phyloP scores from a whole-genome alignment of 2,888 invertebrate species.

The Chirona hameri region DNA sequence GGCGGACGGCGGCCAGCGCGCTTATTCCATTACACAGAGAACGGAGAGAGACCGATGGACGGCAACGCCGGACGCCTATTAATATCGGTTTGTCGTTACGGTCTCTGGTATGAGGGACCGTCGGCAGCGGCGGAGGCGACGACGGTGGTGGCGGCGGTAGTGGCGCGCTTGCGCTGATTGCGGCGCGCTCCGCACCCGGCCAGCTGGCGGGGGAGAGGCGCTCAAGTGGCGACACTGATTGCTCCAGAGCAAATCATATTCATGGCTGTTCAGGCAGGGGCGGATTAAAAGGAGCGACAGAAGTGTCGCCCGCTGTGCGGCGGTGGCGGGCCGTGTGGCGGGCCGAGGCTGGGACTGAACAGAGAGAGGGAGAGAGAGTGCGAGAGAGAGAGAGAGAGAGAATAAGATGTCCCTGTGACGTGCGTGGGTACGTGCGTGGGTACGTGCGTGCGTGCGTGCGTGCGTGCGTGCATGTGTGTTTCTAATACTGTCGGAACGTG shows the following conservation, averaged over 20 bases:
- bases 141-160: neutral
- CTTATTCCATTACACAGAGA: neutral
- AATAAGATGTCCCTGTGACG: too few relatives aligned
- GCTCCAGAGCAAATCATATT: constrained; percentile 10
- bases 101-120: neutral
- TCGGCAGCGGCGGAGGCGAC: neutral
- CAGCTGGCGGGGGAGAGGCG: neutral
- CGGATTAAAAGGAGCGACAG: neutral
- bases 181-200: neutral
- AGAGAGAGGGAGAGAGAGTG: too few relatives aligned
- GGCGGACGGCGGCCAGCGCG: neutral
- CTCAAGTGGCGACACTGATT: constrained; percentile 6
- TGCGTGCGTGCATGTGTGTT: too few relatives aligned
- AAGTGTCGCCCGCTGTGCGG: neutral
- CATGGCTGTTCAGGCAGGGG: neutral
- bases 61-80: neutral
- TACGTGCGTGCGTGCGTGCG: too few relatives aligned
- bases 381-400: too few relatives aligned
- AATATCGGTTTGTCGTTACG: constrained; percentile 12
- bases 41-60: neutral
- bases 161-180: neutral
- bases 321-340: neutral
- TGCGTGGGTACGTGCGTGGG: too few relatives aligned
- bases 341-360: neutral
- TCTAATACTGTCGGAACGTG: too few relatives aligned